Percentiles rank a stretch among this genome's conserved stretches.
These are phyloP conservation scores for Chalcosyrphus nemorum DNA, from an alignment of 2,888 invertebrate genomes.

Conservation along the genomic window DNA sequence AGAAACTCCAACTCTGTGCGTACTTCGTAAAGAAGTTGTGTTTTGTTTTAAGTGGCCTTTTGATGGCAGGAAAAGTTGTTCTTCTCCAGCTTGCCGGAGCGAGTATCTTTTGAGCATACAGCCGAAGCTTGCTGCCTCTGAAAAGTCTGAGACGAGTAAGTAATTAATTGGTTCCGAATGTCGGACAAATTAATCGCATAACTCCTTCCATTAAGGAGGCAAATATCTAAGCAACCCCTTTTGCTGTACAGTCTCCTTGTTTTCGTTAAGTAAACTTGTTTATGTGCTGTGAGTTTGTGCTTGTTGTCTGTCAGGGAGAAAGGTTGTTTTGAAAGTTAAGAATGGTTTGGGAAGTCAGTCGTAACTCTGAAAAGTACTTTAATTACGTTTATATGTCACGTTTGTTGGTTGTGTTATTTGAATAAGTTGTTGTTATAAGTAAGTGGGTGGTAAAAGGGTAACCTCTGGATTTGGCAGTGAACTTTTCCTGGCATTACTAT, in stretches of 20 bases:
- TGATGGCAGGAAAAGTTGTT: neutral
- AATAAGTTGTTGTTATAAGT: too few species aligned
- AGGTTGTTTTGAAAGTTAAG: neutral
- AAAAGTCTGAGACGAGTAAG: neutral
- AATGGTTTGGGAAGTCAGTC: neutral
- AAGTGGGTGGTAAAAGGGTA: too few species aligned
- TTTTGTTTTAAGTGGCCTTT: constrained; percentile 21
- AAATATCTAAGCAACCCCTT: neutral
- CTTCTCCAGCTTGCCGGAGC: neutral
- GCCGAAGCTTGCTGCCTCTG: neutral
- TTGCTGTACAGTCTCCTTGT: too few species aligned
- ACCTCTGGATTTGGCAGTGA: too few species aligned
- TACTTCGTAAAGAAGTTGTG: constrained; percentile 1
- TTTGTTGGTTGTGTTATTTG: too few species aligned
- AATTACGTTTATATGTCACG: neutral
- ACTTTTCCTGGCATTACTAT: too few species aligned
- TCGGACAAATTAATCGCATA: constrained; percentile 40
- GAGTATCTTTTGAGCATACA: neutral
- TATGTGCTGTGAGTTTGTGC: neutral
- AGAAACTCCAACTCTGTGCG: neutral
- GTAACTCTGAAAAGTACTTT: neutral
- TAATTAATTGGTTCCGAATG: constrained; percentile 35
- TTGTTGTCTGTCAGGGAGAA: neutral
- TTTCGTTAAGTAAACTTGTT: neutral
- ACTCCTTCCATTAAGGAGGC: neutral